Conservation (phyloP, 2,888 invertebrate genomes). For the Sepiola atlantica region DNA sequence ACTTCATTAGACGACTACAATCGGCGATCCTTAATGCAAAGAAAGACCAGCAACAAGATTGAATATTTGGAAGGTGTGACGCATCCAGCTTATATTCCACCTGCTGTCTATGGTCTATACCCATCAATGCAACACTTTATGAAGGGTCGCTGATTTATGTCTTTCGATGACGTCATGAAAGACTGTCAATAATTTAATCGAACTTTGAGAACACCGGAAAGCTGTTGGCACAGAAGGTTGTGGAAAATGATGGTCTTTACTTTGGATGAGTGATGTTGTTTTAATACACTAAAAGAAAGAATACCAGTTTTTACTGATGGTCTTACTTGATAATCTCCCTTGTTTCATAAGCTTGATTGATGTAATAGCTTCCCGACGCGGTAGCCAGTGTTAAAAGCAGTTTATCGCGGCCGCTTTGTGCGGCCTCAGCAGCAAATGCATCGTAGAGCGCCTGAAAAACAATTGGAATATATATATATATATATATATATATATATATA, state of each 20-base stretch:
- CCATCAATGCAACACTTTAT: too few relatives aligned
- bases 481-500: background rate
- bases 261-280: background rate
- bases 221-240: background rate
- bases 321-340: conserved; percentile 2
- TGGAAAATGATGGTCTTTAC: background rate
- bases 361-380: conserved; percentile 5
- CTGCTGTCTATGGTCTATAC: too few relatives aligned
- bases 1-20: too few relatives aligned
- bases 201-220: background rate
- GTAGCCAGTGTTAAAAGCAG: background rate
- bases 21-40: too few relatives aligned
- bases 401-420: background rate
- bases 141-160: background rate
- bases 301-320: background rate
- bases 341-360: background rate
- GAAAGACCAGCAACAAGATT: too few relatives aligned
- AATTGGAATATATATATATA: background rate
- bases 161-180: too few relatives aligned
- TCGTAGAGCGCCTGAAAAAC: conserved; percentile 21
- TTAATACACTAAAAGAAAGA: too few relatives aligned
- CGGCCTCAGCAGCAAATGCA: background rate
- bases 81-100: too few relatives aligned
- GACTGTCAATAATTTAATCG: too few relatives aligned
- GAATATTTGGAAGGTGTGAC: too few relatives aligned